Evolutionary conservation across 1,140 invertebrate genomes (phyloP).

Genomic region (Drosophila seguyi): DNA sequence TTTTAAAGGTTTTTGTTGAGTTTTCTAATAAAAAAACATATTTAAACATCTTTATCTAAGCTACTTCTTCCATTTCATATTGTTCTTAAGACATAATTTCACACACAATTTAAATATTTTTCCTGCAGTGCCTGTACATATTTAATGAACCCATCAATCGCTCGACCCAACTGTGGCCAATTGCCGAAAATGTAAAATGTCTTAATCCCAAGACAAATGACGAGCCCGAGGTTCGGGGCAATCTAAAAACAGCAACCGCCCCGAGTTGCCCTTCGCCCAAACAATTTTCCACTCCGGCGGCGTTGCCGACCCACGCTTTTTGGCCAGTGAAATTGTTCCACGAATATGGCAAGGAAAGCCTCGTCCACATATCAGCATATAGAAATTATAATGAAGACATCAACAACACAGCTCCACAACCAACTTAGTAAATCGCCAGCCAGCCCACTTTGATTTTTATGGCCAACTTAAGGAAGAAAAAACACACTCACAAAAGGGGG

Average conservation of each 20-base stretch:
- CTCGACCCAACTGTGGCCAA: slow-evolving; percentile 39
- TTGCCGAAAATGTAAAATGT: slow-evolving; percentile 55
- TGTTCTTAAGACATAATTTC: not conserved
- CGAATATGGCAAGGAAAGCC: slow-evolving; percentile 29
- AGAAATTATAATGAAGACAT: slow-evolving; percentile 82
- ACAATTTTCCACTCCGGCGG: slow-evolving; percentile 64
- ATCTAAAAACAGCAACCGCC: slow-evolving; percentile 40
- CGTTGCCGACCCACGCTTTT: slow-evolving; percentile 59
- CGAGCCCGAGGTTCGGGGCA: slow-evolving; percentile 21
- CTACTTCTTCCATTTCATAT: not conserved
- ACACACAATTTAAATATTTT: not conserved
- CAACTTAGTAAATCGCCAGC: slow-evolving; percentile 74
- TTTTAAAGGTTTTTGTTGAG: not conserved
- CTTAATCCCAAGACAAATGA: slow-evolving; percentile 62
- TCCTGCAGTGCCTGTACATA: slow-evolving; percentile 2
- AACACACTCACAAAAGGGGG: slow-evolving; percentile 36
- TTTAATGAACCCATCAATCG: slow-evolving; percentile 2
- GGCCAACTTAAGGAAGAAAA: slow-evolving; percentile 44
- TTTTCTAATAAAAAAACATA: not conserved
- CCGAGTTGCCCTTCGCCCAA: slow-evolving; percentile 53
- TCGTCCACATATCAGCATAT: slow-evolving; percentile 57
- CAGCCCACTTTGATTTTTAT: slow-evolving; percentile 83
- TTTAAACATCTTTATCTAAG: not conserved
- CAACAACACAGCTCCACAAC: slow-evolving; percentile 67
- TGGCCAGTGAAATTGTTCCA: slow-evolving; percentile 71